Base-by-base conservation (phyloP, 2,888 invertebrate genomes). In the Melanargia galathea region DNA sequence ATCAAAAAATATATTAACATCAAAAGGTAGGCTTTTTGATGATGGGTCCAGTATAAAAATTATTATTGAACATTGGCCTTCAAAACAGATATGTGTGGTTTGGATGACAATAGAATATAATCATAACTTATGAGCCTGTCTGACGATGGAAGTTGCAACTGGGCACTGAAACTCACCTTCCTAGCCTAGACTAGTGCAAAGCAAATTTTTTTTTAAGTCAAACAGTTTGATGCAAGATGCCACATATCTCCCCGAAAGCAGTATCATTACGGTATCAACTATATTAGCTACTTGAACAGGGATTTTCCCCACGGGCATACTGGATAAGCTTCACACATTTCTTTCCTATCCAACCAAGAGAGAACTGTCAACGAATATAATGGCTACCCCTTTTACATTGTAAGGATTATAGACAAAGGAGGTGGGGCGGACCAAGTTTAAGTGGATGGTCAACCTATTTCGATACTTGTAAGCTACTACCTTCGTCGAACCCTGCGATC, bases 401-500 rank as follows among this genome's bases (percentile, higher is more conserved):
- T 46, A 56, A 43, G 66, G 62, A 65, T 62, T 65, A 65, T 56
- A 63, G 49, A 62, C 60, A 59, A 60, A 66, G 64, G 68, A 62
- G 71, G 65, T 24, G 66, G 40, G 66, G 72, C 30, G 51, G 82
- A 40, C 72, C 80, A 66, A 62, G 52, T 35, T 64, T 70, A 63
- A 68, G 62, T 77, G 76, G 82, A 71, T 69, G 61, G 70, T 67
- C 62, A 66, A 68, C 63, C 66, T 76, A 76, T 70, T 52, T 70
- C 76, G 75, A 84, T 84, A 81, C 84, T 76, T 77, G 77, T 80
- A 77, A 79, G 76, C 79, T 72, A 75, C 73, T 73, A 72, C 70
- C 75, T 75, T 69, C 68, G 72, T 70, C 76, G 79, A 79, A 76
- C 79, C 76, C 68, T 74, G 62, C 70, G 65, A 71, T 81, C 82